Evolutionary conservation across 2,113 vertebrate genomes (phyloP).

Genomic region (Hippolais icterina): DNA sequence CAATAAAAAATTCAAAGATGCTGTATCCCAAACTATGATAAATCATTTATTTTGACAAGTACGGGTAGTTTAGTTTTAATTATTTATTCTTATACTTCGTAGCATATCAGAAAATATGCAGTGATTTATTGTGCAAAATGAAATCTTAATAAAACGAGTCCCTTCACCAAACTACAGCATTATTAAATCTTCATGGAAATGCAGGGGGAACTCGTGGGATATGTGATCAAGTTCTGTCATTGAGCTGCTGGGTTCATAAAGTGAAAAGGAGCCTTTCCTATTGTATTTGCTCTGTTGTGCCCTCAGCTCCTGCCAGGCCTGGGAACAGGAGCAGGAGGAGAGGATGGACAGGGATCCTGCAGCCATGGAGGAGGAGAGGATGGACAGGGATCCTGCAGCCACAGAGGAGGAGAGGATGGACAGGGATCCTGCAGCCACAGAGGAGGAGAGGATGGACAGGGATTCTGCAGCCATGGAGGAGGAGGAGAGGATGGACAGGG

Average conservation of each 20-base stretch:
- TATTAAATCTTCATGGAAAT: constrained; percentile 57
- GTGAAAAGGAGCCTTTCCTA: not conserved
- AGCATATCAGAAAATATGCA: constrained; percentile 53
- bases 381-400: no score
- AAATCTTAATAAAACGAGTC: constrained; percentile 58
- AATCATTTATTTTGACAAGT: constrained; percentile 66
- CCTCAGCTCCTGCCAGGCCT: not conserved
- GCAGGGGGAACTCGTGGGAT: not conserved
- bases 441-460: no score
- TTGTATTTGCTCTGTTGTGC: not conserved
- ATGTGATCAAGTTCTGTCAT: not conserved
- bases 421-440: no score
- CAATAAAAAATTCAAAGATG: constrained; percentile 64
- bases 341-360: not conserved
- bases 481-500: no score
- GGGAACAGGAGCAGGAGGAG: not conserved
- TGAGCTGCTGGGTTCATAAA: not conserved
- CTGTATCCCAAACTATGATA: constrained; percentile 56
- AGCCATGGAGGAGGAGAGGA: not conserved
- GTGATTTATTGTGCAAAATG: constrained; percentile 66
- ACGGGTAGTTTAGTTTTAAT: constrained; percentile 55
- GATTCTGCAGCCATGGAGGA: no score
- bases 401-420: no score
- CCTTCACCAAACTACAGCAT: constrained; percentile 38
- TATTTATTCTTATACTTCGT: constrained; percentile 64